Conservation (phyloP, 1,140 invertebrate species). For the Eriosoma lanigerum region DNA sequence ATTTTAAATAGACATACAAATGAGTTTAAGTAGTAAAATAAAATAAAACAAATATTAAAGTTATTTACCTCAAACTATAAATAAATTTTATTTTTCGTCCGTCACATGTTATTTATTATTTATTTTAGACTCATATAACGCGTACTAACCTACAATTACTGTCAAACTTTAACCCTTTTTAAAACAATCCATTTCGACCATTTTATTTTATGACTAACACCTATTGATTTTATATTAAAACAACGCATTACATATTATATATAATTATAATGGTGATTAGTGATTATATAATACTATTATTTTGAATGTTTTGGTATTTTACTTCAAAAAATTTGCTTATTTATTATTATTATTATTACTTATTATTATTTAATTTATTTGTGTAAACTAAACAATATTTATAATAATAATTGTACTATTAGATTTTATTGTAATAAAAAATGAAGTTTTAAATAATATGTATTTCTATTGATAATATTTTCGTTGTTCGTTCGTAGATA, state of each 20-base stretch:
- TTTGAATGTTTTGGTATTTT: background rate
- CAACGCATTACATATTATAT: constrained; percentile 34
- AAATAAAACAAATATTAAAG: background rate
- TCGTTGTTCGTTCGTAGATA: too few species aligned
- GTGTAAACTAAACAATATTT: too few species aligned
- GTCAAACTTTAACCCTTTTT: constrained; percentile 38
- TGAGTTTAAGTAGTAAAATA: background rate
- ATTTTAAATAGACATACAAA: too few species aligned
- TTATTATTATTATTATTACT: too few species aligned
- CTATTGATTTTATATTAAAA: constrained; percentile 42
- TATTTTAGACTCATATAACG: background rate
- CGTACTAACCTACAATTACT: constrained; percentile 1
- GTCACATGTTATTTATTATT: background rate
- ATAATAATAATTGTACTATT: too few species aligned
- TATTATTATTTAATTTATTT: too few species aligned
- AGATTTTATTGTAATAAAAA: too few species aligned
- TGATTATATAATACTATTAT: too few species aligned
- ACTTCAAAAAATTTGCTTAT: too few species aligned
- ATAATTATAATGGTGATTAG: background rate
- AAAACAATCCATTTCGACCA: constrained; percentile 23
- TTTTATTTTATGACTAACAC: constrained; percentile 28
- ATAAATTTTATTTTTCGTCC: background rate
- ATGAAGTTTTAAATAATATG: too few species aligned
- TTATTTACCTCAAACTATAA: background rate
- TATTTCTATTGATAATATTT: too few species aligned